Evolutionary conservation across 1,140 invertebrate species (phyloP).

Genomic region (Drosophila albomicans): DNA sequence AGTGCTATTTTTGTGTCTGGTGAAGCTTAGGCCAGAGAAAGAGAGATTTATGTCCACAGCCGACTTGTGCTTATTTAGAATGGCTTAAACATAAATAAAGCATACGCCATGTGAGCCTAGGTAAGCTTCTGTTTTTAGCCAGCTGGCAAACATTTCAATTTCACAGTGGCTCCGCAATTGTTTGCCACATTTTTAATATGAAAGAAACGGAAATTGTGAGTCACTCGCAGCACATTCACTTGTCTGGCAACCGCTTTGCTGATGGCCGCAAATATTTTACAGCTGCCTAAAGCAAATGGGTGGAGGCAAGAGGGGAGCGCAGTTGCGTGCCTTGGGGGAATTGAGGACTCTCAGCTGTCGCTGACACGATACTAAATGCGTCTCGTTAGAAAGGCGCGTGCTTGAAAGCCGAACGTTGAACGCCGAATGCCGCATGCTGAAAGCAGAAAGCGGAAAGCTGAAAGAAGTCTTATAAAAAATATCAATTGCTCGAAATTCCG

Average conservation of each 20-base stretch:
- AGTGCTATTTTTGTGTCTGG: conserved; percentile 33
- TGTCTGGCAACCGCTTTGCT: conserved; percentile 38
- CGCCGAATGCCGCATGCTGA: background rate
- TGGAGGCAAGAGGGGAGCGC: too few relatives aligned
- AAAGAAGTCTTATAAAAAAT: conserved; percentile 31
- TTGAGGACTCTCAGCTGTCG: conserved; percentile 47
- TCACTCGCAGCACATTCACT: conserved; percentile 39
- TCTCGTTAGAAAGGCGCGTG: conserved; percentile 42
- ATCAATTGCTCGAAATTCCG: conserved; percentile 50
- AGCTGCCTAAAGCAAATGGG: conserved; percentile 29
- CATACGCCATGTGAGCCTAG: conserved; percentile 52
- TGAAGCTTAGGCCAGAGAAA: conserved; percentile 26
- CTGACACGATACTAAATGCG: conserved; percentile 58
- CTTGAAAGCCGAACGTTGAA: background rate
- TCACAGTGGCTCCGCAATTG: conserved; percentile 30
- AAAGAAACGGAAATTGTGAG: conserved; percentile 49
- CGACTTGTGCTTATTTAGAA: conserved; percentile 24
- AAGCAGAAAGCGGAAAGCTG: background rate
- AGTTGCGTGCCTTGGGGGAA: conserved; percentile 8
- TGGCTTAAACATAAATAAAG: conserved; percentile 49
- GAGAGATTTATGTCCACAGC: conserved; percentile 35
- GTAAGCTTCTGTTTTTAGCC: conserved; percentile 49
- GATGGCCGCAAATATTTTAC: conserved; percentile 70
- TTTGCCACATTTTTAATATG: conserved; percentile 58
- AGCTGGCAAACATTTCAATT: conserved; percentile 66